These are phyloP conservation scores for Dastarcus helophoroides DNA, from an alignment of 2,888 invertebrate species.

Conservation along the genomic window DNA sequence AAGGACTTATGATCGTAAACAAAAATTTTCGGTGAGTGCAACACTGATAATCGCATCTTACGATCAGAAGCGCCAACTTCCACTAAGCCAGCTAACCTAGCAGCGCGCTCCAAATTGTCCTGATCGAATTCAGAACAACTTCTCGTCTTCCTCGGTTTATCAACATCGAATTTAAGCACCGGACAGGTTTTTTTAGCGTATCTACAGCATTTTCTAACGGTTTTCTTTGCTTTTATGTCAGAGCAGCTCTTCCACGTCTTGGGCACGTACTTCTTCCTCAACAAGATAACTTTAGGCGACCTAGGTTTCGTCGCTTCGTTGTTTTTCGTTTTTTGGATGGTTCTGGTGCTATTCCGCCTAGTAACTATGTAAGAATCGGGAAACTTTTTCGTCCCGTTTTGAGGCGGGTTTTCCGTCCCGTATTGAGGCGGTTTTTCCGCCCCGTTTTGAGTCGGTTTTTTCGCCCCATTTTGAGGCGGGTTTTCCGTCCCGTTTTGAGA, in stretches of 20 bases:
- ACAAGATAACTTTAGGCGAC: slow-evolving; percentile 24
- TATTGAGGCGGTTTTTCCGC: too few relatives aligned
- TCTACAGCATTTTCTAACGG: slow-evolving; percentile 34
- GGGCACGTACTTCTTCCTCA: slow-evolving; percentile 26
- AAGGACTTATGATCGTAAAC: slow-evolving; percentile 6
- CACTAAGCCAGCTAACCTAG: slow-evolving; percentile 29
- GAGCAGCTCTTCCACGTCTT: slow-evolving; percentile 37
- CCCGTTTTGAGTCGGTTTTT: not conserved
- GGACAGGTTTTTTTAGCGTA: slow-evolving; percentile 35
- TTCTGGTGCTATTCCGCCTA: slow-evolving; percentile 13
- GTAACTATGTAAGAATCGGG: slow-evolving; percentile 37
- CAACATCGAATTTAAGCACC: slow-evolving; percentile 24
- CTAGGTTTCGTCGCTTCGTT: slow-evolving; percentile 19
- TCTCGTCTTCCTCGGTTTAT: slow-evolving; percentile 27
- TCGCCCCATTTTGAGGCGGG: slow-evolving; percentile 1
- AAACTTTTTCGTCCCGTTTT: slow-evolving; percentile 34
- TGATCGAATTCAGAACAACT: slow-evolving; percentile 31
- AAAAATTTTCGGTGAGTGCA: slow-evolving; percentile 12
- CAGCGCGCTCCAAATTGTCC: slow-evolving; percentile 18
- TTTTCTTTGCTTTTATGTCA: slow-evolving; percentile 29
- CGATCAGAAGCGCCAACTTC: slow-evolving; percentile 27
- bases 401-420: too few relatives aligned
- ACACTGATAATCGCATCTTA: slow-evolving; percentile 28
- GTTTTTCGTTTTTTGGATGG: slow-evolving; percentile 10
- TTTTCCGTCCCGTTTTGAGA: too few relatives aligned